Conservation (phyloP, 30 jellyfish, hydroid and myxozoan genomes). For the Turritopsis dohrnii region DNA sequence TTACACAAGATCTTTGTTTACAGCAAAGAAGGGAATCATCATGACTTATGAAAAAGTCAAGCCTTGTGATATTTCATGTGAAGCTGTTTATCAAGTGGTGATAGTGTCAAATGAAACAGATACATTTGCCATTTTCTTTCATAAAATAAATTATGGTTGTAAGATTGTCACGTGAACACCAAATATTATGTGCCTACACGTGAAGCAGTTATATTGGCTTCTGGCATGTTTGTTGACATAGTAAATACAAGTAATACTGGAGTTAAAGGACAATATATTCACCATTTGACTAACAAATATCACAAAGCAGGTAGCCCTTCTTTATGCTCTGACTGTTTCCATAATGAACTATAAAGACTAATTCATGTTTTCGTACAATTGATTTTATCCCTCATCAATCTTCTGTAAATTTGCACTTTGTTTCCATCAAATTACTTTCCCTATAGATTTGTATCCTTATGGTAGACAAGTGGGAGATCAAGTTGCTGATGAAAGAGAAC, state of each 20-base stretch:
- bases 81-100: not conserved
- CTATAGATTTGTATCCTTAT: not conserved
- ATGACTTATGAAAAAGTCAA: not conserved
- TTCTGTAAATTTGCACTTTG: too few species aligned
- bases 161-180: not conserved
- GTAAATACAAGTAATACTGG: not conserved
- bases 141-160: not conserved
- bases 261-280: not conserved
- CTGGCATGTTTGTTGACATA: not conserved
- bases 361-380: too few species aligned
- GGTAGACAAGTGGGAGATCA: not conserved
- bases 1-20: not conserved
- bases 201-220: not conserved
- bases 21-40: not conserved
- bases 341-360: not conserved
- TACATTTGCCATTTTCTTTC: not conserved
- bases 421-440: not conserved
- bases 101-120: not conserved
- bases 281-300: not conserved
- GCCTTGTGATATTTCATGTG: not conserved
- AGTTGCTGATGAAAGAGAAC: not conserved
- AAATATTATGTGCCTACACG: not conserved
- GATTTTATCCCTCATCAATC: too few species aligned
- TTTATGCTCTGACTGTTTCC: not conserved
- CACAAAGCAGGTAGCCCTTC: not conserved